These are phyloP conservation scores for Eurypyga helias DNA, from an alignment of 2,113 vertebrate species.

Conservation along the genomic window DNA sequence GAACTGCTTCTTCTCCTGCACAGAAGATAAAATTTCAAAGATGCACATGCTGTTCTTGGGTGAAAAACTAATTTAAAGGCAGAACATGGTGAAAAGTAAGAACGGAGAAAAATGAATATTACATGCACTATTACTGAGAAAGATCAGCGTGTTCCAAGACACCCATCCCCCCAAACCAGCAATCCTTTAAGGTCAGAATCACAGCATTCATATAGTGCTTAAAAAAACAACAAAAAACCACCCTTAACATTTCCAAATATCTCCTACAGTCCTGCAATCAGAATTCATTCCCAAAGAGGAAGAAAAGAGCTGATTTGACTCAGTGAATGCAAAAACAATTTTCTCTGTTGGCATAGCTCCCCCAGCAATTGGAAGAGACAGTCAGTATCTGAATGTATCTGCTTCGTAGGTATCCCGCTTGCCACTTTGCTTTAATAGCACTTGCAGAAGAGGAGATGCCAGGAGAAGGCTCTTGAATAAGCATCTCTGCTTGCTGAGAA, in stretches of 20 bases:
- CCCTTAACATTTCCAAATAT: not conserved
- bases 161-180: not conserved
- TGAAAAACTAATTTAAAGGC: not conserved
- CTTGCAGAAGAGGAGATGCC: not conserved
- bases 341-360: not conserved
- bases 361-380: not conserved
- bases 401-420: not conserved
- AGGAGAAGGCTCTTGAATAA: not conserved
- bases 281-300: not conserved
- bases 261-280: not conserved
- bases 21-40: not conserved
- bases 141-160: not conserved
- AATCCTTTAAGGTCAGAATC: not conserved
- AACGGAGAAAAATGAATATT: not conserved
- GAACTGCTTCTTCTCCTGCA: not conserved
- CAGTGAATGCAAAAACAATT: not conserved
- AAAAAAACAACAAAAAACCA: not conserved
- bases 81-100: not conserved
- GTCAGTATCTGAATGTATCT: not conserved
- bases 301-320: not conserved
- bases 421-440: not conserved
- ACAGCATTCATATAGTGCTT: fast-evolving
- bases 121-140: not conserved
- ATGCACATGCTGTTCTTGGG: not conserved
- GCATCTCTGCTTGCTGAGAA: not conserved